Percentiles rank a stretch among this genome's conserved stretches.
Conservation (phyloP, 2,113 vertebrate genomes). For the Gambusia holbrooki region DNA sequence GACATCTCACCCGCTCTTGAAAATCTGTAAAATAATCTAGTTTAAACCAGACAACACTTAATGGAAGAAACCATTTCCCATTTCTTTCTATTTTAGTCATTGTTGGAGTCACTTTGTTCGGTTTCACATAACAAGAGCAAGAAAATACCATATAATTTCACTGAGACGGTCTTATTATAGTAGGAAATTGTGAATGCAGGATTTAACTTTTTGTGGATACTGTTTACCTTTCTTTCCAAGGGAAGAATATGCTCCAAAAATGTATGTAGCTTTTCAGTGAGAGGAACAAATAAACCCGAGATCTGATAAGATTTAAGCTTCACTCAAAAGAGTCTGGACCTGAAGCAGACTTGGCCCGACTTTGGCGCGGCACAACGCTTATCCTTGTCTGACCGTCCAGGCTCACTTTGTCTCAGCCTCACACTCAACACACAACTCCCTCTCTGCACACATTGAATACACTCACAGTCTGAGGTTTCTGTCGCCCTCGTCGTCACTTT, state of each 20-base stretch:
- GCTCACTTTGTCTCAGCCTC: slow-evolving; percentile 39
- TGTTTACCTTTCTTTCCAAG: slow-evolving; percentile 41
- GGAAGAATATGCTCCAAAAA: slow-evolving; percentile 52
- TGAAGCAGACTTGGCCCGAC: slow-evolving; percentile 57
- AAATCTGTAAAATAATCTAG: too few species aligned
- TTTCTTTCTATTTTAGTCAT: neutral
- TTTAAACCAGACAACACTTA: neutral
- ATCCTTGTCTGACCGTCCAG: slow-evolving; percentile 70
- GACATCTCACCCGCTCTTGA: too few species aligned
- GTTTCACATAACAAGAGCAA: neutral
- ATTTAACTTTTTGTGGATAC: slow-evolving; percentile 52
- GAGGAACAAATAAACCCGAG: slow-evolving; percentile 72
- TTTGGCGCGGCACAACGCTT: slow-evolving; percentile 43
- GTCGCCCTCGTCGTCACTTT: slow-evolving; percentile 54
- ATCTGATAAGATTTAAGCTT: slow-evolving; percentile 74
- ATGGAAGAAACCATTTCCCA: neutral
- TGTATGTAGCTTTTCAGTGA: slow-evolving; percentile 57
- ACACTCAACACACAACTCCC: slow-evolving; percentile 44
- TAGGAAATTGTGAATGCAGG: slow-evolving; percentile 18
- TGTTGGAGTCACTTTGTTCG: neutral
- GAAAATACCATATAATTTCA: slow-evolving; percentile 18
- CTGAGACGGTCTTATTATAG: neutral
- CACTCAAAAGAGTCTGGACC: slow-evolving; percentile 55
- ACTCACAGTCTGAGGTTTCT: slow-evolving; percentile 59
- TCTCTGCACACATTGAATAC: slow-evolving; percentile 62